Evolutionary conservation across 2,797 vertebrate species (phyloP).

Genomic region (Anisognathus igniventris): DNA sequence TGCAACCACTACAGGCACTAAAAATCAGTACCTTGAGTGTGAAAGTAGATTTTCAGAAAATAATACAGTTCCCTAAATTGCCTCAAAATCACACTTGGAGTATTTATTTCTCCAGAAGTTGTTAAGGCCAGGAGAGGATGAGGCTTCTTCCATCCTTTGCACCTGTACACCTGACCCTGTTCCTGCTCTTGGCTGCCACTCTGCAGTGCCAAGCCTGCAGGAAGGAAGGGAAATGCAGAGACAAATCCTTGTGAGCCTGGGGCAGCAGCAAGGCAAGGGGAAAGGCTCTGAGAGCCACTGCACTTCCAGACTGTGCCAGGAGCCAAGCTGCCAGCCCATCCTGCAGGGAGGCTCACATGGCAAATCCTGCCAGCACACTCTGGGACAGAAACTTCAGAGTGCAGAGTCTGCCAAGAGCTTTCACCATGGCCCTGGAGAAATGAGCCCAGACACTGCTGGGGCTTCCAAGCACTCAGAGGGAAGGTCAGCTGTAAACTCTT

Average conservation of each 20-base stretch:
- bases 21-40: not conserved
- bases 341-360: not conserved
- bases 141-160: not conserved
- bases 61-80: not conserved
- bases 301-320: not conserved
- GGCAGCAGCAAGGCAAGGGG: not conserved
- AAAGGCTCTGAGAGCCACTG: not conserved
- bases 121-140: not conserved
- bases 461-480: not conserved
- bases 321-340: not conserved
- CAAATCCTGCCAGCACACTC: not conserved
- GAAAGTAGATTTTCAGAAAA: not conserved
- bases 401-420: not conserved
- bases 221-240: not conserved
- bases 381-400: fast-evolving
- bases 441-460: not conserved
- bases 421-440: not conserved
- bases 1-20: not conserved
- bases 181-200: not conserved
- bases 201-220: not conserved
- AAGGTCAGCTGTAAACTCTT: not conserved
- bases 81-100: not conserved
- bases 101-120: not conserved
- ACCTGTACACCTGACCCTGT: not conserved
- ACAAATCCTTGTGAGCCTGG: not conserved